Percentiles rank a stretch among this genome's conserved stretches.
Evolutionary conservation across 1,140 invertebrate species (phyloP).

Genomic region (Tetramorium simillimum): DNA sequence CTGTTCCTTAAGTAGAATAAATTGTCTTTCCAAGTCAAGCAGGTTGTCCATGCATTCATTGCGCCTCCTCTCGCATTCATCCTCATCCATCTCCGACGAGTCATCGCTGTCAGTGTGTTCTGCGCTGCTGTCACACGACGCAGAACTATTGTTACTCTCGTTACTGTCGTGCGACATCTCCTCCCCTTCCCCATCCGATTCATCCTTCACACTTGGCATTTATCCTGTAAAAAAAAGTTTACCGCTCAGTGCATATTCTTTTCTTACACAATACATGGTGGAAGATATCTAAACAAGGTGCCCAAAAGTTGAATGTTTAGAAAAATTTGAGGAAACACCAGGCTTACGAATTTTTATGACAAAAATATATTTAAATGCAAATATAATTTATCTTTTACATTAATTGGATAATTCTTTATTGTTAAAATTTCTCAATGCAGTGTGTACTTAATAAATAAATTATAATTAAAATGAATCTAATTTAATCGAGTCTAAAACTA

Average conservation of each 20-base stretch:
- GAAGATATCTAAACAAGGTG: not conserved
- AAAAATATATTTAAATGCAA: not conserved
- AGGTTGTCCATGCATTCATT: conserved; percentile 94
- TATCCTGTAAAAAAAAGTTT: conserved; percentile 25
- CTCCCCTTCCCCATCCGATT: conserved; percentile 83
- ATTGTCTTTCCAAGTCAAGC: conserved; percentile 95
- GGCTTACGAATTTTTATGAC: not conserved
- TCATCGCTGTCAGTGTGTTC: conserved; percentile 92
- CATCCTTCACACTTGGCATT: conserved; percentile 84
- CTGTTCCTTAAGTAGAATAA: conserved; percentile 94
- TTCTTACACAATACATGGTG: not conserved
- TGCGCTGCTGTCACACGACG: conserved; percentile 89
- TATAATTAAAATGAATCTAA: too few species aligned
- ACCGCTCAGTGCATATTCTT: not conserved
- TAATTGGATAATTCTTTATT: too few species aligned
- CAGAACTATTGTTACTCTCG: conserved; percentile 84
- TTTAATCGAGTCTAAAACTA: too few species aligned
- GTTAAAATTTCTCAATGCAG: too few species aligned
- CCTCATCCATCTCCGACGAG: conserved; percentile 96
- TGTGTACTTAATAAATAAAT: too few species aligned
- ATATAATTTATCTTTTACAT: not conserved
- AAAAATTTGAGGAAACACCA: not conserved
- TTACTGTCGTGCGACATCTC: conserved; percentile 85
- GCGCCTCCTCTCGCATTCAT: conserved; percentile 94
- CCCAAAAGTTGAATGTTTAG: not conserved